Base-by-base conservation (phyloP, 2,113 vertebrate genomes). In the Rhinoderma darwinii region DNA sequence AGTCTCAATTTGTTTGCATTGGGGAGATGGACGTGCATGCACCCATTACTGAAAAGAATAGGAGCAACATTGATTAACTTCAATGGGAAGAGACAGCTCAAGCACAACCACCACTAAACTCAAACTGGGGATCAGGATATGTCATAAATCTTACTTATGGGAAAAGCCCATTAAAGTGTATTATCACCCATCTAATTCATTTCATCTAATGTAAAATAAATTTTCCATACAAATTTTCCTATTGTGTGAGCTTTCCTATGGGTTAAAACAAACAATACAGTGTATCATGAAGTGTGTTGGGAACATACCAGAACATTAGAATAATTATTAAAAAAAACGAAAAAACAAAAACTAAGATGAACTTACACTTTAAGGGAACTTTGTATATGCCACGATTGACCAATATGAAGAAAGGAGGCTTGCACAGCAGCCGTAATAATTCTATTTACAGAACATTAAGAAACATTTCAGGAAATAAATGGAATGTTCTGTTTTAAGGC, bases 401-500 rank as follows among this genome's bases (percentile, higher is more conserved):
- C 56, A 66, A 43, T 63, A 81, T 44, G 25, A 41, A 51, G n/a
- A 47, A 51, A 50, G 14, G 70, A 74, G 82, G 82, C 82, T 84
- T 44, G 83, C 70, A 84, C 51, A 56, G 83, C 70, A 84, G 83
- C 83, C 83, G 43, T 61, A 76, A 27, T 61, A 84, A 22, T 59
- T 20, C 18, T 56, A 27, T 7, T 59, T 54, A 74, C 59, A 84
- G 70, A 59, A 76, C 35, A 37, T 11, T 44, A 44, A 43, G 10
- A 54, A 32, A 76, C 25, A 41, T 15, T 14, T 59, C 35, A 72
- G 32, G 5, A 43, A 74, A 56, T 25, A 12, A 17, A 61, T 56
- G 70, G 37, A 84, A 68, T 66, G 39, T 30, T 44, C 15, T 12
- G 12, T 11, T 61, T n/a, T 56, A 51, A 11, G 17, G 5, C 18